Conservation (phyloP, 2,113 vertebrate species). For the Melanocharis versteri region DNA sequence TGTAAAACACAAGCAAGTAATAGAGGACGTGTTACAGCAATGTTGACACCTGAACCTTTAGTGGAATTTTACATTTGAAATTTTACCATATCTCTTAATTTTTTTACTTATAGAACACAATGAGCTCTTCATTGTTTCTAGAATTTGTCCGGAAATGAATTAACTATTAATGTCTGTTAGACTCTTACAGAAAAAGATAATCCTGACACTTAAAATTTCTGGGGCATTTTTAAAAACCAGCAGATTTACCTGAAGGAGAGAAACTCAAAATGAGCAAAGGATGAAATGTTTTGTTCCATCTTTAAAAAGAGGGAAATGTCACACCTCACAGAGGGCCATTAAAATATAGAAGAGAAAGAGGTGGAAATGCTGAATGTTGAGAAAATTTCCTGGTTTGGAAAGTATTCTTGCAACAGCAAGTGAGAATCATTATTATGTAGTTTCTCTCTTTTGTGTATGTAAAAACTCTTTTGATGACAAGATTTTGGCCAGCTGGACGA, state of each 20-base stretch:
- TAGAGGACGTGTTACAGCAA: not conserved
- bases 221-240: not conserved
- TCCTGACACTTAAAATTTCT: not conserved
- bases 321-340: not conserved
- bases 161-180: not conserved
- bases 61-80: slow-evolving; percentile 53
- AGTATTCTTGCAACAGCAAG: slow-evolving; percentile 8
- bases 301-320: not conserved
- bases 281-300: not conserved
- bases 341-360: not conserved
- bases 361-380: not conserved
- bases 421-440: not conserved
- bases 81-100: slow-evolving; percentile 4
- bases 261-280: not conserved
- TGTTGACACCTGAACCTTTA: slow-evolving; percentile 3
- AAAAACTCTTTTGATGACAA: slow-evolving; percentile 18
- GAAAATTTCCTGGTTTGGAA: slow-evolving; percentile 9
- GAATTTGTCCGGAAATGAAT: not conserved
- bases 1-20: slow-evolving; percentile 12
- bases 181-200: not conserved
- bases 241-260: not conserved
- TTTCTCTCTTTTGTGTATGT: not conserved
- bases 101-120: slow-evolving; percentile 21
- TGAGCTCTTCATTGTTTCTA: not conserved
- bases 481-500: not conserved